Evolutionary conservation across 2,888 invertebrate genomes (phyloP).

Genomic region (Villa cingulata): DNA sequence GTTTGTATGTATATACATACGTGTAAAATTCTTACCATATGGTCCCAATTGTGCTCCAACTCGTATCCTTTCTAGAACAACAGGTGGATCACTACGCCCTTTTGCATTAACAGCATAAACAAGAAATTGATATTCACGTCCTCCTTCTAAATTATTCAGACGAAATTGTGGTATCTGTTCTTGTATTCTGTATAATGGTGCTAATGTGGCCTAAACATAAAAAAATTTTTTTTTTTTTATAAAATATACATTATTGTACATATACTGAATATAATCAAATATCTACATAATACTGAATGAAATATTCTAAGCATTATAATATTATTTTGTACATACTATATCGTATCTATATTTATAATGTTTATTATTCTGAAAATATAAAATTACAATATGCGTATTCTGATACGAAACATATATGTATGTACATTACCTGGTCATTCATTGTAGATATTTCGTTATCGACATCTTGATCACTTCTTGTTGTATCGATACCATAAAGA

Average conservation of each 20-base stretch:
- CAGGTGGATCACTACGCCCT: conserved; percentile 61
- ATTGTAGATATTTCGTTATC: conserved; percentile 49
- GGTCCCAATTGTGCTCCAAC: conserved; percentile 36
- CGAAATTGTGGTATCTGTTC: conserved; percentile 56
- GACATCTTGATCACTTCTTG: conserved; percentile 28
- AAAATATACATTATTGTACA: too few relatives aligned
- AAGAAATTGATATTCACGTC: conserved; percentile 60
- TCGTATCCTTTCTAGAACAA: conserved; percentile 45
- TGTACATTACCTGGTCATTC: conserved; percentile 55
- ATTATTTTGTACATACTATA: too few relatives aligned
- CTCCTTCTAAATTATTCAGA: conserved; percentile 59
- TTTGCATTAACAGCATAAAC: conserved; percentile 72
- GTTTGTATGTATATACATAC: background rate
- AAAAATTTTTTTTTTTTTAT: background rate
- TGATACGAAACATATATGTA: too few relatives aligned
- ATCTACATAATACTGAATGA: too few relatives aligned
- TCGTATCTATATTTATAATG: too few relatives aligned
- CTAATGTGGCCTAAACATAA: conserved; percentile 36
- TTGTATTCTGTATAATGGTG: conserved; percentile 49
- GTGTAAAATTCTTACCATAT: conserved; percentile 26
- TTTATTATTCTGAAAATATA: too few relatives aligned
- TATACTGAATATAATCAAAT: too few relatives aligned
- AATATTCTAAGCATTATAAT: too few relatives aligned
- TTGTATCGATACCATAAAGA: conserved; percentile 38
- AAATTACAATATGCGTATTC: too few relatives aligned